Conservation (phyloP, 2,888 invertebrate genomes). For the Allophyes oxyacanthae region DNA sequence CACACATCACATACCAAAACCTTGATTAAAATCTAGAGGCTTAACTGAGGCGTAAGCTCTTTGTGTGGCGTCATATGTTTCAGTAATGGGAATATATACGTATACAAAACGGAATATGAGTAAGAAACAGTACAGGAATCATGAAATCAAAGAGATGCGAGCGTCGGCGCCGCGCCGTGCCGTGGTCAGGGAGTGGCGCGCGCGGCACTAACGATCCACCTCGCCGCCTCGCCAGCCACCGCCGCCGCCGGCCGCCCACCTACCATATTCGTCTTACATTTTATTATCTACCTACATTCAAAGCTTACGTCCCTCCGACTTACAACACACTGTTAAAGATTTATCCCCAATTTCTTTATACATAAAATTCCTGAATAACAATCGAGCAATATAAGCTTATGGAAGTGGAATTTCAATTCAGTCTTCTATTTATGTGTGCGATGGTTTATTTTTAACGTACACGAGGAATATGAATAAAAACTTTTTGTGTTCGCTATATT, state of each 20-base stretch:
- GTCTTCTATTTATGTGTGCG: slow-evolving; percentile 35
- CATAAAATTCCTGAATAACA: slow-evolving; percentile 46
- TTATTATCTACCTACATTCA: slow-evolving; percentile 48
- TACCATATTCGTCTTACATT: slow-evolving; percentile 47
- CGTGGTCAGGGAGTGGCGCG: slow-evolving; percentile 46
- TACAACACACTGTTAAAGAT: slow-evolving; percentile 40
- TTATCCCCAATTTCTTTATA: slow-evolving; percentile 50
- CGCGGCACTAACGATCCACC: slow-evolving; percentile 52
- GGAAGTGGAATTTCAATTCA: slow-evolving; percentile 50
- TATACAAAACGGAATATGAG: slow-evolving; percentile 40
- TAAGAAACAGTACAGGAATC: slow-evolving; percentile 41
- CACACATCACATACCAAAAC: slow-evolving; percentile 32
- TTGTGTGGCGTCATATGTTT: slow-evolving; percentile 36
- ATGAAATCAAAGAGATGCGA: slow-evolving; percentile 58
- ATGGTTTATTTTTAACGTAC: slow-evolving; percentile 44
- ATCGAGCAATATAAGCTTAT: slow-evolving; percentile 47
- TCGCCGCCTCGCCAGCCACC: slow-evolving; percentile 7
- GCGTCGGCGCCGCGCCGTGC: slow-evolving; percentile 25
- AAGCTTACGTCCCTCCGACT: slow-evolving; percentile 28
- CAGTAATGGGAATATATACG: slow-evolving; percentile 35
- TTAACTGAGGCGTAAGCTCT: slow-evolving; percentile 42
- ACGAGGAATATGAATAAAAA: slow-evolving; percentile 21
- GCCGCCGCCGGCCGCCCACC: slow-evolving; percentile 39
- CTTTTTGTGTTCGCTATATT: slow-evolving; percentile 24
- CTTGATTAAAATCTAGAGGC: slow-evolving; percentile 47